Evolutionary conservation across 2,797 vertebrate genomes (phyloP).

Genomic region (Anguilla anguilla): DNA sequence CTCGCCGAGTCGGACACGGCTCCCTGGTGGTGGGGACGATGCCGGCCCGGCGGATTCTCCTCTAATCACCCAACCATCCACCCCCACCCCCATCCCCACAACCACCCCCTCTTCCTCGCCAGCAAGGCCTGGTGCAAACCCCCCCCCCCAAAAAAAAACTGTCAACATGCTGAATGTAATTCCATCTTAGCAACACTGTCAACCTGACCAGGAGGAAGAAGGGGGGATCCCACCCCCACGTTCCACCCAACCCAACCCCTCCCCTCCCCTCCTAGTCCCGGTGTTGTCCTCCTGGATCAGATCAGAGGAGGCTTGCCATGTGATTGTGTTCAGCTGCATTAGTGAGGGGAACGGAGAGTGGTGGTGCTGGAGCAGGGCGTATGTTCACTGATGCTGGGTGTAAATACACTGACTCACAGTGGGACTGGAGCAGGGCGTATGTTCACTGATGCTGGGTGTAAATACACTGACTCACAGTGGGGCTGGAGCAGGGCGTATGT

Average conservation of each 20-base stretch:
- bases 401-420: slow-evolving; percentile 40
- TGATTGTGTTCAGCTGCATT: slow-evolving; percentile 38
- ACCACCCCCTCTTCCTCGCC: not conserved
- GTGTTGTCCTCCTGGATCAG: slow-evolving; percentile 62
- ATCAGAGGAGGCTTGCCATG: slow-evolving; percentile 50
- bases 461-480: slow-evolving; percentile 38
- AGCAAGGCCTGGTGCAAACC: not conserved
- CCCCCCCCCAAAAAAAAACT: not conserved
- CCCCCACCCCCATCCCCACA: not conserved
- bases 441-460: slow-evolving; percentile 62
- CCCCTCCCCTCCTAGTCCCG: slow-evolving; percentile 35
- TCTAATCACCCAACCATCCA: slow-evolving; percentile 36
- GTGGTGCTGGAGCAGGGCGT: not conserved
- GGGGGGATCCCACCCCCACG: slow-evolving; percentile 34
- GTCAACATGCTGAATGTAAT: slow-evolving; percentile 6
- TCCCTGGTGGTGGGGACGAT: slow-evolving; percentile 22
- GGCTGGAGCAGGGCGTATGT: slow-evolving; percentile 65
- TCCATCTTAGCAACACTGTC: slow-evolving; percentile 35
- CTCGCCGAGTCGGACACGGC: not conserved
- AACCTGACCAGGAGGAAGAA: slow-evolving; percentile 34
- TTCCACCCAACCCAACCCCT: not conserved
- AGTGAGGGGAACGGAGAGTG: slow-evolving; percentile 26
- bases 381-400: slow-evolving; percentile 32
- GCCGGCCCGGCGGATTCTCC: slow-evolving; percentile 39
- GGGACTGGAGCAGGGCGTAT: slow-evolving; percentile 63